Evolutionary conservation across 2,113 vertebrate genomes (phyloP).

Genomic region (Neolamprologus sp.): DNA sequence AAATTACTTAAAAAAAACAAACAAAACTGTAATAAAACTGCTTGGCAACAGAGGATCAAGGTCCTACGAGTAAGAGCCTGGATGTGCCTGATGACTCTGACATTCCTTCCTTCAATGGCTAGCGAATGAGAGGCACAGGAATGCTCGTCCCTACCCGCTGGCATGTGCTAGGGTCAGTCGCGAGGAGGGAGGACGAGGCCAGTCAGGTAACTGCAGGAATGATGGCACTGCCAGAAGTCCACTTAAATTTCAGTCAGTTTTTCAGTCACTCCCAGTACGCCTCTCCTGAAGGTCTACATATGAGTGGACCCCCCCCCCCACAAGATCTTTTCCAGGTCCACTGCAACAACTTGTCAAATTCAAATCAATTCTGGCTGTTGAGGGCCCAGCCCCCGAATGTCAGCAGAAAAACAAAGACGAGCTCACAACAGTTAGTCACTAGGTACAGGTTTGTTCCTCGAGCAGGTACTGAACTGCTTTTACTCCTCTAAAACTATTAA

Average conservation of each 20-base stretch:
- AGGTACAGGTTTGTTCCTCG: constrained; percentile 21
- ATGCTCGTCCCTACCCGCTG: constrained; percentile 53
- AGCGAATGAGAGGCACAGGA: constrained; percentile 61
- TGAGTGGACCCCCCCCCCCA: background rate
- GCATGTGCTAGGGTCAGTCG: constrained; percentile 51
- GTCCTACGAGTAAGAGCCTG: constrained; percentile 33
- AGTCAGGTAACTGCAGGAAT: constrained; percentile 43
- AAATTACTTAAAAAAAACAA: constrained; percentile 13
- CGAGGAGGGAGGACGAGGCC: constrained; percentile 41
- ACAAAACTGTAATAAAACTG: constrained; percentile 54
- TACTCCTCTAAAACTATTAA: constrained; percentile 11
- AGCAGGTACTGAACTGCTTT: constrained; percentile 28
- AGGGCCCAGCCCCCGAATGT: constrained; percentile 69
- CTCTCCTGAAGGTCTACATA: constrained; percentile 33
- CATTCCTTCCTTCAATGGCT: constrained; percentile 66
- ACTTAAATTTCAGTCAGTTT: constrained; percentile 12
- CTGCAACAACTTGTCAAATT: constrained; percentile 11
- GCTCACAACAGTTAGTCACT: constrained; percentile 19
- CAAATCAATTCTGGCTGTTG: constrained; percentile 38
- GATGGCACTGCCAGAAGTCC: constrained; percentile 57
- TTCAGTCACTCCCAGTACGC: constrained; percentile 19
- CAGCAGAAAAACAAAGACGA: constrained; percentile 54
- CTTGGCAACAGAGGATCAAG: constrained; percentile 53
- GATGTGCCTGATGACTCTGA: constrained; percentile 58
- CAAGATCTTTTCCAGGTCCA: constrained; percentile 12